Base-by-base conservation (phyloP, 2,888 invertebrate species). In the Dyspetes luteomarginatus region DNA sequence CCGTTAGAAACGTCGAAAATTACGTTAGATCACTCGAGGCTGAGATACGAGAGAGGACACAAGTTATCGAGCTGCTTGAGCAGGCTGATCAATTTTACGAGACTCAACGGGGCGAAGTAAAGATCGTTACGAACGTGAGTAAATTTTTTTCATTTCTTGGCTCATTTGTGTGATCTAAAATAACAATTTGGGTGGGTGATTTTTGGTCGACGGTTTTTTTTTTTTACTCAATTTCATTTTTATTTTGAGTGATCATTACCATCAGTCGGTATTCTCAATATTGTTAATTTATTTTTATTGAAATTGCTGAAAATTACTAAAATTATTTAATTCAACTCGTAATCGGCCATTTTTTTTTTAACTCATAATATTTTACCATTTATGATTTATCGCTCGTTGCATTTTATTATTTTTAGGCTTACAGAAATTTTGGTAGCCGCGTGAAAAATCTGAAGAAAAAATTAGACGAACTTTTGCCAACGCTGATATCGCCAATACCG, bases 121-220 rank as follows among this genome's bases (percentile, higher is more conserved):
- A 98, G 94, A 96, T 98, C 82, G 98, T 99, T 26, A 97, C 97
- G 78, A 98, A 97, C 94, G 98, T 98, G 93, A 95, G 96, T 95
- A 19, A 22, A 28, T 2, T 15, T 55, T 58, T 19, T n/a, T n/a
- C n/a, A n/a, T 26, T 26, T 43, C 36, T 36, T 36, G 36, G 12
- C 7, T 2, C 9, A 36, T 36, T 36, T 12, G n/a, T n/a, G n/a
- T 36, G 2, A 7, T 36, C 12, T 36, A 36, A 36, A n/a, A n/a
- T n/a, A n/a, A n/a, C n/a, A n/a, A n/a, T n/a, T n/a, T n/a, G n/a
- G n/a, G n/a, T n/a, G n/a, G n/a, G n/a, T n/a, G n/a, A n/a, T n/a
- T n/a, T n/a, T n/a, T n/a, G n/a, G n/a, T n/a, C n/a, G n/a, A n/a
- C n/a, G n/a, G n/a, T n/a, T n/a, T n/a, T n/a, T n/a, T n/a, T n/a